phyloP scores from a whole-genome alignment of 2,888 invertebrate species.

The Sarcophaga variegata region DNA sequence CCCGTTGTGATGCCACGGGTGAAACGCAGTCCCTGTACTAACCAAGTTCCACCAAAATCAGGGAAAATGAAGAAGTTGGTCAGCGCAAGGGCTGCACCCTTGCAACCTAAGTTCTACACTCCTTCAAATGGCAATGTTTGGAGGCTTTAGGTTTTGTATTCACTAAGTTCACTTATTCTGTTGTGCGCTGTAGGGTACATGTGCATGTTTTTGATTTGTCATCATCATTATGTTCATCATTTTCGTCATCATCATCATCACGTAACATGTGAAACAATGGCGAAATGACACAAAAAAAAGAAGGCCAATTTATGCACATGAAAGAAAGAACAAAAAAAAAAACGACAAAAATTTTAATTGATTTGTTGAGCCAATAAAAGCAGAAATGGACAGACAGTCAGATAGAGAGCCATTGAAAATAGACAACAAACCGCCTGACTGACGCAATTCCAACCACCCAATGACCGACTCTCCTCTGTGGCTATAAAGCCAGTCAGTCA shows the following conservation, averaged over 20 bases:
- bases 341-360: slow-evolving; percentile 4
- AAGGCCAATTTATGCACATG: background rate
- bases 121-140: too few relatives aligned
- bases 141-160: too few relatives aligned
- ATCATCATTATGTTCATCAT: too few relatives aligned
- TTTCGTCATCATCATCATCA: background rate
- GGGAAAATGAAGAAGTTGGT: too few relatives aligned
- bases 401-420: background rate
- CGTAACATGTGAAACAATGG: background rate
- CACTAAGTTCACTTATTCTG: too few relatives aligned
- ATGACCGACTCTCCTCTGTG: background rate
- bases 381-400: background rate
- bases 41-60: too few relatives aligned
- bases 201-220: too few relatives aligned
- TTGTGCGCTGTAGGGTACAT: too few relatives aligned
- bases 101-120: too few relatives aligned
- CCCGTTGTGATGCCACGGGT: too few relatives aligned
- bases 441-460: background rate
- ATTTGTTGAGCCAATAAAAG: slow-evolving; percentile 24
- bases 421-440: background rate
- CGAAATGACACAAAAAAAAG: background rate
- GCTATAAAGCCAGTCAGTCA: background rate
- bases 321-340: background rate
- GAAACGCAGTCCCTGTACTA: too few relatives aligned
- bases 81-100: too few relatives aligned